A percentile compares a stretch with the other conserved stretches of the same genome.
These are phyloP conservation scores for Ctenopoma multispine DNA, from an alignment of 2,797 vertebrate genomes.

Conservation along the genomic window DNA sequence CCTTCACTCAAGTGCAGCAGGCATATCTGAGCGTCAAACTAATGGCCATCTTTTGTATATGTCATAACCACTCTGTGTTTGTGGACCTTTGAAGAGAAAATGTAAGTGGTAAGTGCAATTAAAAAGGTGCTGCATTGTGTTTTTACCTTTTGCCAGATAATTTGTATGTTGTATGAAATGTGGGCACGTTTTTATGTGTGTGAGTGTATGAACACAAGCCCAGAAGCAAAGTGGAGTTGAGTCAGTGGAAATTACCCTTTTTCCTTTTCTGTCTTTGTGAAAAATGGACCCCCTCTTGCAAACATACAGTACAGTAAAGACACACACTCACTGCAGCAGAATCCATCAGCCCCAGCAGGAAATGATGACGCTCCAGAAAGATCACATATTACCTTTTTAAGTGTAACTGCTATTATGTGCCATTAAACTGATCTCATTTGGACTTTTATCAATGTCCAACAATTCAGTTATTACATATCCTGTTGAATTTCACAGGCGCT, in stretches of 20 bases:
- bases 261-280: conserved; percentile 56
- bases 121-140: conserved; percentile 59
- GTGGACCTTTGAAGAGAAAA: conserved; percentile 48
- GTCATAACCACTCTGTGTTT: conserved; percentile 63
- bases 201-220: conserved; percentile 23
- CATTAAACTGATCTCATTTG: conserved; percentile 33
- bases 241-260: conserved; percentile 69
- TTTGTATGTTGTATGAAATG: conserved; percentile 41
- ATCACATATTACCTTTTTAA: conserved; percentile 29
- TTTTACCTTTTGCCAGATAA: conserved; percentile 32
- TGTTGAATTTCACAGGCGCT: conserved; percentile 19
- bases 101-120: conserved; percentile 44
- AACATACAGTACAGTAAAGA: conserved; percentile 31
- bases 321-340: conserved; percentile 53
- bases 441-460: conserved; percentile 21
- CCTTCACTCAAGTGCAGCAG: conserved; percentile 58
- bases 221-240: conserved; percentile 54
- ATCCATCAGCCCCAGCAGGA: conserved; percentile 31
- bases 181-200: background rate
- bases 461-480: conserved; percentile 17
- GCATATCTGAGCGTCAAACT: conserved; percentile 56
- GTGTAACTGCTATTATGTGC: conserved; percentile 23
- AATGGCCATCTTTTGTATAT: conserved; percentile 77
- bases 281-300: conserved; percentile 56
- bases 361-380: conserved; percentile 53